Percentiles rank a stretch among this genome's conserved stretches.
These are phyloP conservation scores for Oreochromis mossambicus DNA, from an alignment of 2,797 vertebrate species.

Conservation along the genomic window DNA sequence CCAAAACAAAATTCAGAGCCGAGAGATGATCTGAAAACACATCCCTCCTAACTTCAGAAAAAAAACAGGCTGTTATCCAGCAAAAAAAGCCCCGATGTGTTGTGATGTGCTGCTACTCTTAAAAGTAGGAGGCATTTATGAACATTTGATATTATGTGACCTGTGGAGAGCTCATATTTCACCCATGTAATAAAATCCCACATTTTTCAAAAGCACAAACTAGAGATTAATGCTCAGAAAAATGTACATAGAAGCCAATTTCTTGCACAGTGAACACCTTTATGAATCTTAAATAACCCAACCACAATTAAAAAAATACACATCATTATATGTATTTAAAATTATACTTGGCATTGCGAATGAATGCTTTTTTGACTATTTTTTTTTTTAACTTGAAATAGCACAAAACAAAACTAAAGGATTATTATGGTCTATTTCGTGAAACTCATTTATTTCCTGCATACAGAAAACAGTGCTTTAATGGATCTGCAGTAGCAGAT, in stretches of 20 bases:
- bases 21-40: neutral
- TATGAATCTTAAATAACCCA: neutral
- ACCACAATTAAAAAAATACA: neutral
- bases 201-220: neutral
- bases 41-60: neutral
- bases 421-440: neutral
- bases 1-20: neutral
- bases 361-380: neutral
- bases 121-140: neutral
- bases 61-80: neutral
- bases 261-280: neutral
- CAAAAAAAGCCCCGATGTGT: neutral
- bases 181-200: neutral
- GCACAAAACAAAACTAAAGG: neutral
- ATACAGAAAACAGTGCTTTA: neutral
- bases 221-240: neutral
- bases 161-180: neutral
- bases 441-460: neutral
- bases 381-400: neutral
- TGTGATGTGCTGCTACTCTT: neutral
- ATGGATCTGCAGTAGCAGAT: conserved; percentile 47
- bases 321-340: neutral
- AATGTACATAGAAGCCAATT: neutral
- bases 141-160: neutral
- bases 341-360: neutral